A percentile compares a stretch with the other conserved stretches of the same genome.
phyloP scores from a whole-genome alignment of 2,888 invertebrate genomes.

The Lycocerus yunnanus region DNA sequence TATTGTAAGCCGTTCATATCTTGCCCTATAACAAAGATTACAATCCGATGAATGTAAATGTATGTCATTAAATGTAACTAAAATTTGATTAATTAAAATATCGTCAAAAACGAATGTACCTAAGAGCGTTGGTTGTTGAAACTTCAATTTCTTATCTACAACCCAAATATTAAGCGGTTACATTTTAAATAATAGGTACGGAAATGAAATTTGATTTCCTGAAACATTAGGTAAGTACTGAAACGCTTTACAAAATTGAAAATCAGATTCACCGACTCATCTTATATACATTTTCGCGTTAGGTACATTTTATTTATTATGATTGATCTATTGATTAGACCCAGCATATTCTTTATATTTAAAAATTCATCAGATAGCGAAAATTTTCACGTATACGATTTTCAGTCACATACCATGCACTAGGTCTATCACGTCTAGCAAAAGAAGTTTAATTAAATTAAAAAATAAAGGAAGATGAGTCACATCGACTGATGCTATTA shows the following conservation, averaged over 20 bases:
- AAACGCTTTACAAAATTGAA: conserved; percentile 3
- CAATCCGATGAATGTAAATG: conserved; percentile 4
- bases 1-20: conserved; percentile 28
- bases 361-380: background rate
- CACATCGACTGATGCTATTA: background rate
- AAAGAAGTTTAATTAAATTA: background rate
- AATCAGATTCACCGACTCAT: background rate
- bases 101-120: background rate
- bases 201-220: conserved; percentile 16
- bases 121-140: background rate
- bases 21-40: conserved; percentile 2
- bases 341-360: background rate
- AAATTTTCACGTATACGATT: background rate
- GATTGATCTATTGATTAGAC: background rate
- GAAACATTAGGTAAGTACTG: background rate
- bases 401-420: background rate
- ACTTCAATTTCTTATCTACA: background rate
- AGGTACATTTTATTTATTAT: background rate
- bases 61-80: conserved; percentile 1
- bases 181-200: conserved; percentile 6
- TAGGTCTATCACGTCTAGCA: background rate
- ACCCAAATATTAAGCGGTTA: background rate
- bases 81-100: conserved; percentile 1
- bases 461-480: background rate
- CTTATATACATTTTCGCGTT: background rate